Evolutionary conservation across 2,888 invertebrate genomes (phyloP), one percentile per base, ranked within the genome.

Genomic region (Enchytraeus crypticus): DNA sequence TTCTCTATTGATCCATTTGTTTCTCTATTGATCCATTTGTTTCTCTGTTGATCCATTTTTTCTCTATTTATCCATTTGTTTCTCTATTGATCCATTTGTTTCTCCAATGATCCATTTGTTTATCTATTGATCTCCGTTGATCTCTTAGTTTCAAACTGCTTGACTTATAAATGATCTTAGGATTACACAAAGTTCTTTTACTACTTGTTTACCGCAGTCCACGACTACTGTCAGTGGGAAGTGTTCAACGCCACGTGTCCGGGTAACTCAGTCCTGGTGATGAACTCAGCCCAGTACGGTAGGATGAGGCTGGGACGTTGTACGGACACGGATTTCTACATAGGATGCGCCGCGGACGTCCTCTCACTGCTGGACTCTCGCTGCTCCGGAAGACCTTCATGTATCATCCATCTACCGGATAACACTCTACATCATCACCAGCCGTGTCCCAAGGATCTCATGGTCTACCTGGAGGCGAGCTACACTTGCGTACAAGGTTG

Each of bases 271-370:
- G 53, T 57, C 30, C 34, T 61, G 26, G 23, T 63, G 53, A 63
- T 61, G 57, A 53, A 33, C 26, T 57, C 54, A 26, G 63, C 63
- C 23, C 53, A 51, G 27, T 67, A 67, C 59, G 67, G 67, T 14
- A 62, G 67, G 33, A 67, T 67, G 67, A 43, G 55, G 34, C 29
- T 58, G 4, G 63, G 64, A 3, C 62, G 66, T 23, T 67, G 67
- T 51, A 57, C 64, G n/a, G 57, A 47, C 29, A 59, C 57, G 14
- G 66, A 67, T 57, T 62, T 59, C 53, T 51, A 64, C 45, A 59
- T 63, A 27, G 67, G 67, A 1, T 67, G 67, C 46, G 57, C 51
- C 8, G 59, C 59, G 27, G 62, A 67, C 34, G 66, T 66, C 55
- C 57, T 67, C 21, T 23, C 43, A 4, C 56, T 61, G 33, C 43